A percentile compares a stretch with the other conserved stretches of the same genome.
phyloP scores from a whole-genome alignment of 2,113 vertebrate species.

The Forbesichthys papilliferus region DNA sequence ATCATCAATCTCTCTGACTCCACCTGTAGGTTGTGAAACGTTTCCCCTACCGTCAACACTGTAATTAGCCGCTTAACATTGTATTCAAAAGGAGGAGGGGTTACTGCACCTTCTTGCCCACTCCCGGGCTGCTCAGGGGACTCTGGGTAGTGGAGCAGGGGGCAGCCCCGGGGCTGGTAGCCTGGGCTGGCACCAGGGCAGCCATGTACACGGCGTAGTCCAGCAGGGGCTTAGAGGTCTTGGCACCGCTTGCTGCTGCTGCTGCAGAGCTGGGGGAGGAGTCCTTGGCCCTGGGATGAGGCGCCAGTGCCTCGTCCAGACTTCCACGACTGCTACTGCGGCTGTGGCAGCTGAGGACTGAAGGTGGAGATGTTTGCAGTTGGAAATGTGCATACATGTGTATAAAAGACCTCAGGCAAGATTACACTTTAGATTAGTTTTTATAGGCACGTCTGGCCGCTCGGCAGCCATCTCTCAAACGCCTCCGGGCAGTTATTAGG shows the following conservation, averaged over 20 bases:
- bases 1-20: no score
- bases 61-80: no score
- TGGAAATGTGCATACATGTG: neutral
- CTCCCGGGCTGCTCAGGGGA: constrained; percentile 85
- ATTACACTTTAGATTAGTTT: neutral
- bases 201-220: constrained; percentile 94
- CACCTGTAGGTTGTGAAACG: no score
- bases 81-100: neutral
- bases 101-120: constrained; percentile 85
- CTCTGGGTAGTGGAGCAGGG: constrained; percentile 47
- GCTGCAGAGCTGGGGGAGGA: constrained; percentile 54
- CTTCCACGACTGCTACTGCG: constrained; percentile 90
- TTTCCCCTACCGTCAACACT: no score
- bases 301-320: constrained; percentile 81
- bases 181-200: constrained; percentile 81
- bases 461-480: no score
- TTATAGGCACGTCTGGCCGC: no score
- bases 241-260: constrained; percentile 40
- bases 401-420: neutral
- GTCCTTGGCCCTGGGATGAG: constrained; percentile 83
- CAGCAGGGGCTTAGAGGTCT: constrained; percentile 77
- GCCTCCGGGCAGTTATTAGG: no score
- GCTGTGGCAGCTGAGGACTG: constrained; percentile 81
- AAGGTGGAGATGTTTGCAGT: constrained; percentile 29
- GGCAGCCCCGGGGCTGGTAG: constrained; percentile 79